A percentile compares a stretch with the other conserved stretches of the same genome.
phyloP scores from a whole-genome alignment of 2,113 vertebrate species.

The Mus musculus region DNA sequence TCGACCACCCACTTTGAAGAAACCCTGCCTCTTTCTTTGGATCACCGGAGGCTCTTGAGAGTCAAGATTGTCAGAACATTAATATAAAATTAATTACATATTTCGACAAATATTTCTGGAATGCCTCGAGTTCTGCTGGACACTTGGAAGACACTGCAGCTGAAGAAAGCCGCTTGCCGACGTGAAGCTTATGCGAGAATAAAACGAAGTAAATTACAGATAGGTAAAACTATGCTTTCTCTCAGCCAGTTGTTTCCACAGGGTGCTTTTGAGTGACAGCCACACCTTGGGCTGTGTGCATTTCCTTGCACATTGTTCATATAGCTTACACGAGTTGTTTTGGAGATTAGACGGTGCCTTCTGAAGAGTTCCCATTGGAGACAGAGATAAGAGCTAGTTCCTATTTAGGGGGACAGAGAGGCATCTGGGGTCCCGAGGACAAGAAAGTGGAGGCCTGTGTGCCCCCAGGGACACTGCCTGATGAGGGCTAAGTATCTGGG shows the following conservation, averaged over 20 bases:
- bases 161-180: background rate
- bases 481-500: background rate
- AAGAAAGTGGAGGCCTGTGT: background rate
- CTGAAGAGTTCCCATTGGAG: background rate
- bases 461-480: background rate
- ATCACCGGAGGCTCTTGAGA: background rate
- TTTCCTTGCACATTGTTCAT: slow-evolving; percentile 16
- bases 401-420: background rate
- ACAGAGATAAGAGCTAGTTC: background rate
- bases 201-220: background rate
- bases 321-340: background rate
- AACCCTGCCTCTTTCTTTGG: background rate
- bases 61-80: background rate
- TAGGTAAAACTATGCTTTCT: background rate
- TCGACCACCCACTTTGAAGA: background rate
- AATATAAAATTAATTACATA: background rate
- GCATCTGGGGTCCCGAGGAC: background rate
- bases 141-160: background rate
- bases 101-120: slow-evolving; percentile 33
- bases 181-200: fast-evolving
- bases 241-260: background rate
- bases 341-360: background rate
- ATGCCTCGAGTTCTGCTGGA: background rate
- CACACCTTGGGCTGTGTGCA: background rate
- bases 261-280: background rate